These are phyloP conservation scores for Ibycter americanus DNA, from an alignment of 2,797 vertebrate species.

Conservation along the genomic window DNA sequence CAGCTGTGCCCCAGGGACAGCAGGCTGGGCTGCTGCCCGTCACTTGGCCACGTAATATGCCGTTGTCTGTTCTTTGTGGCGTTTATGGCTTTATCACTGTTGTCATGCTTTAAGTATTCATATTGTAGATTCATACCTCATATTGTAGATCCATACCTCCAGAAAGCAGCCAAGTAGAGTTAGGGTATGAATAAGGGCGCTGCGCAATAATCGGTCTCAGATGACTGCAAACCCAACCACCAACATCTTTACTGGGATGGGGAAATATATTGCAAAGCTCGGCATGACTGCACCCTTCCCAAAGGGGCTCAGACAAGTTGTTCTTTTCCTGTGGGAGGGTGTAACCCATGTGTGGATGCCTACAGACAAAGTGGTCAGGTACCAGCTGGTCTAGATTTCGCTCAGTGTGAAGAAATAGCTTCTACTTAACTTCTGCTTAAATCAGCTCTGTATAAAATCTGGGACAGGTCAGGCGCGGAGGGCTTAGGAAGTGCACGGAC, in stretches of 20 bases:
- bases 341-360: not conserved
- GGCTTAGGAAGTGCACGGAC: not conserved
- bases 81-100: not conserved
- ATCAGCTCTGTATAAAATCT: not conserved
- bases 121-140: not conserved
- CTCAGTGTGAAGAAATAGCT: not conserved
- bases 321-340: not conserved
- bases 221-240: not conserved
- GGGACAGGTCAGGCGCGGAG: not conserved
- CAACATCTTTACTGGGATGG: accelerated
- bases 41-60: not conserved
- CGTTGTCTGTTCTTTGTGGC: not conserved
- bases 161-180: not conserved
- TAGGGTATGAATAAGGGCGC: not conserved
- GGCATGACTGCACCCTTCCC: not conserved
- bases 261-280: not conserved
- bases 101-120: not conserved
- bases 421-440: not conserved
- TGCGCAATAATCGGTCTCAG: not conserved
- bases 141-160: not conserved
- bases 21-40: not conserved
- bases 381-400: accelerated
- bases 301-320: not conserved
- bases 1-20: not conserved
- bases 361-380: accelerated